Base-by-base conservation (phyloP, 2,113 vertebrate genomes). In the Ranitomeya variabilis region DNA sequence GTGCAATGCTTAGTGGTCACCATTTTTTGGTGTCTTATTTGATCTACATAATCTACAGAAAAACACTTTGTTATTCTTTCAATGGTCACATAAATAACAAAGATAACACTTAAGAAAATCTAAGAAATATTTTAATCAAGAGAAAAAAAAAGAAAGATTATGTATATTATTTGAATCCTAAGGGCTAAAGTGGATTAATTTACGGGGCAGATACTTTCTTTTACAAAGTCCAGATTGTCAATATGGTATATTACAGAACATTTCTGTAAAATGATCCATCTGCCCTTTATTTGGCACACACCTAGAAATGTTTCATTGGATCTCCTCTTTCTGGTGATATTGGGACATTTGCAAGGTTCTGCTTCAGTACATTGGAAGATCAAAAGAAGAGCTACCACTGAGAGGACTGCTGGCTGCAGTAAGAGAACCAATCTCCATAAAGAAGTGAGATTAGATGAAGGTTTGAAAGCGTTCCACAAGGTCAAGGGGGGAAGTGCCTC, bases 391-490 rank as follows among this genome's bases (percentile, higher is more conserved):
- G 79, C 87, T 69, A 89, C 87, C 87, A 89, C 87, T 85, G 87
- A 85, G 87, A 89, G 86, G 77, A 76, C 81, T 89, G 87, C 87
- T 79, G 87, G 81, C 81, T 64, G 87, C 77, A 66, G 82, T 74
- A 85, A 85, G 80, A 85, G 59, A 85, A 85, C 87, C 87, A 89
- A 85, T 84, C 87, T 89, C 87, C 73, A 85, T 85, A 89, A 77
- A 89, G 87, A 85, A 84, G 87, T 85, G 60, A 85, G 87, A 89
- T 89, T 85, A 85, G 87, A 89, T 89, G 87, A 89, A 84, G 87
- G 82, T 89, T 89, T 89, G 87, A 89, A 89, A 89, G 81, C 69
- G 59, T 74, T 89, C 87, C 82, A 79, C 82, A 84, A 89, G 82
- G 82, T 89, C 87, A 89, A 89, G 87, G 82, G 87, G 84, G 77